Evolutionary conservation across 2,888 invertebrate species (phyloP), one percentile per base, ranked within the genome.

Genomic region (Rotaria sp.): DNA sequence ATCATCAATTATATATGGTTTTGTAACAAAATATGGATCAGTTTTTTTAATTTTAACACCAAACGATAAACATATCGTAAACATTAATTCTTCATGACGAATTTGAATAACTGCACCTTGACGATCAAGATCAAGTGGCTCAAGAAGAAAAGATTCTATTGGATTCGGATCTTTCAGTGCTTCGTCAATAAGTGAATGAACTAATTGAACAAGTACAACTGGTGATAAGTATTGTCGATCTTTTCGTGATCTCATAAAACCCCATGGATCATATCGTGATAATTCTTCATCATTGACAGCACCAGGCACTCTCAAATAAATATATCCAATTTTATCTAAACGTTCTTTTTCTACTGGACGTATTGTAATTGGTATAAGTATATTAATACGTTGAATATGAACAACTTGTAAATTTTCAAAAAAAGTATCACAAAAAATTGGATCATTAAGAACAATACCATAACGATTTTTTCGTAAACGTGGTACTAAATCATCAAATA

Each of bases 201-300:
- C 50, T 18, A 50, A 18, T 50, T 50, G 50, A 50, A 50, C 50
- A 18, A 50, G 50, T 1, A 50, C 50, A 50, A 3, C 59, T 1
- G 59, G 59, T n/a, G 59, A 59, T n/a, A 59, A 59, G 30, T 59
- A 59, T n/a, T 59, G n/a, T n/a, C 59, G 59, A 59, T 59, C 59
- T 59, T 59, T 59, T 15, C 50, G 50, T n/a, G 59, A 59, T n/a
- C 59, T 26, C 59, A 59, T 59, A n/a, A n/a, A 59, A 59, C 59
- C 59, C 59, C 59, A 59, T 59, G 59, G 59, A 59, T 59, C 59
- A 59, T 59, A 59, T 59, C 59, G 26, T n/a, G 59, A n/a, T 59
- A 59, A 59, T 59, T 59, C 59, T 59, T 59, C 59, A n/a, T 59
- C 59, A n/a, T 59, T 59, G 8, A 59, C 30, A 50, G 50, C 0